Evolutionary conservation across 2,113 vertebrate species (phyloP).

Genomic region (Rhynchopsitta pachyrhyncha): DNA sequence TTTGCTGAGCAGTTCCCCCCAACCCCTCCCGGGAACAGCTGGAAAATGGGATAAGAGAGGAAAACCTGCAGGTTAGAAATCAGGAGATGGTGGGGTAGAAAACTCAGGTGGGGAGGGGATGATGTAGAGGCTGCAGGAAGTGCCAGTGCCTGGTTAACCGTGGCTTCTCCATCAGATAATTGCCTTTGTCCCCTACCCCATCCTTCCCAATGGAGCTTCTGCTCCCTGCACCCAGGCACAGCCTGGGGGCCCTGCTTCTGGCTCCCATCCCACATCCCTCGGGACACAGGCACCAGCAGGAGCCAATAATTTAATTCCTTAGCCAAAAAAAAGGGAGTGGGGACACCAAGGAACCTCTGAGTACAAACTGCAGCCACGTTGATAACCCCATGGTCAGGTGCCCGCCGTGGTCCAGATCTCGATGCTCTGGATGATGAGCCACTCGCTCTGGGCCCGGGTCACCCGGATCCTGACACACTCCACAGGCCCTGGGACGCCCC

Average conservation of each 20-base stretch:
- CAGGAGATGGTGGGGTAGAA: neutral
- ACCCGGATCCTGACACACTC: slow-evolving; percentile 80
- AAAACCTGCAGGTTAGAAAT: neutral
- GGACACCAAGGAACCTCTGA: neutral
- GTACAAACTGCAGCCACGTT: neutral
- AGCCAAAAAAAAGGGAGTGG: neutral
- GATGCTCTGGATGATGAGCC: slow-evolving; percentile 81
- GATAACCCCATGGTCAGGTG: neutral
- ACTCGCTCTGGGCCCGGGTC: slow-evolving; percentile 73
- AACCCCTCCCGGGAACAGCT: neutral
- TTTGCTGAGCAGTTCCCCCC: neutral
- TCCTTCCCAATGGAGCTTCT: neutral
- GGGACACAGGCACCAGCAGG: rapidly evolving
- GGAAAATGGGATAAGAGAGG: neutral
- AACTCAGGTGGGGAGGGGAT: neutral
- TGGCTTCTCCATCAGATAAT: neutral
- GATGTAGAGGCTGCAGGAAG: neutral
- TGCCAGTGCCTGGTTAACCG: neutral
- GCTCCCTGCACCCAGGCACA: neutral
- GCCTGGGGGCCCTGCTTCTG: neutral
- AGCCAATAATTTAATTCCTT: neutral
- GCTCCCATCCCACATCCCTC: neutral
- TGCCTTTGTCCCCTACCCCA: neutral
- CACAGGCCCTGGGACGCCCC: neutral
- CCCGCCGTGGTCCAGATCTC: slow-evolving; percentile 61